Percentiles rank a stretch among this genome's conserved stretches.
Conservation (phyloP, 2,113 vertebrate genomes). For the Cavia porcellus region DNA sequence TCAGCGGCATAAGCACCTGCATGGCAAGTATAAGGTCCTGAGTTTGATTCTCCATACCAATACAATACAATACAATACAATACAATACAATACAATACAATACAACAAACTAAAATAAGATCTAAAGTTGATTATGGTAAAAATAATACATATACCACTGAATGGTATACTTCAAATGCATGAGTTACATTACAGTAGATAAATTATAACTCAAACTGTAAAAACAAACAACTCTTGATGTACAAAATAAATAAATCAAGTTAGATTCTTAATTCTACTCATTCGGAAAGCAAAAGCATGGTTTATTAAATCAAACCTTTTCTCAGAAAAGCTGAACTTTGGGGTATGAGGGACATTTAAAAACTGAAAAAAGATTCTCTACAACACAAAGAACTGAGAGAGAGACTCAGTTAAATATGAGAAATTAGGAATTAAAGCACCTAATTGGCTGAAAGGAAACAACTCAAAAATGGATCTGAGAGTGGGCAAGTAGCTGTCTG, state of each 20-base stretch:
- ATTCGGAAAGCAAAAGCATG: neutral
- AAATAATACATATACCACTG: neutral
- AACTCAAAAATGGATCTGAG: neutral
- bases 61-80: too few relatives aligned
- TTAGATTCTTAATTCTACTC: neutral
- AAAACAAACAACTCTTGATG: neutral
- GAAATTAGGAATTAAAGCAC: neutral
- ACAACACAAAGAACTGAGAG: neutral
- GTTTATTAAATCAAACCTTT: conserved; percentile 16
- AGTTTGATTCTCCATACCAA: too few relatives aligned
- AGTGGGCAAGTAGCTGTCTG: neutral
- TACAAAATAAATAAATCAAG: neutral
- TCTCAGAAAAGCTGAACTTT: neutral
- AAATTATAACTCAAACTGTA: neutral
- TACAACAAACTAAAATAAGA: too few relatives aligned
- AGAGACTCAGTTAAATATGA: neutral
- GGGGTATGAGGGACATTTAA: neutral
- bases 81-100: too few relatives aligned
- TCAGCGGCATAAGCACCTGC: too few relatives aligned
- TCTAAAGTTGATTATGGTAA: neutral
- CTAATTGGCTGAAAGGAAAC: neutral
- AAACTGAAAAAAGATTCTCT: neutral
- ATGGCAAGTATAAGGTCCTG: too few relatives aligned
- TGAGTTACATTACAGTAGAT: neutral
- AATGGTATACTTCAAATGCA: neutral